Evolutionary conservation across 2,888 invertebrate genomes (phyloP), one percentile per base, ranked within the genome.

Genomic region (Coleophora flavipennella): DNA sequence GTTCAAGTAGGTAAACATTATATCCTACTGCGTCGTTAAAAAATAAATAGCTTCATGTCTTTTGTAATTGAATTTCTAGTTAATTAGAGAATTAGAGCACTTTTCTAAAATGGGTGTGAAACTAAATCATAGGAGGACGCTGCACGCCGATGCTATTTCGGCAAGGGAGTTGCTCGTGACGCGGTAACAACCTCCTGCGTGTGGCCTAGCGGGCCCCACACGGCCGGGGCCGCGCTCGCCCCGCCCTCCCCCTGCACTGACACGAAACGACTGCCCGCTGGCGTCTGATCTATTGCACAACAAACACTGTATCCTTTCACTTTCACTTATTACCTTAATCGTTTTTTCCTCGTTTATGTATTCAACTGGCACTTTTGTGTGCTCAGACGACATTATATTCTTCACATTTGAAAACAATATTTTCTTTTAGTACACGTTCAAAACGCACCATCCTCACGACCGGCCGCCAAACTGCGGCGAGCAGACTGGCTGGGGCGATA

Each of bases 151-250:
- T 68, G 62, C 67, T 72, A 71, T 80, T 81, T 79, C 64, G 78
- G 75, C 75, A 73, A 83, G 85, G 85, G 85, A 80, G 84, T 84
- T 73, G 68, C 84, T 80, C 62, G 70, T 66, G 68, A 77, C 76
- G 77, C 78, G 83, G 87, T 87, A 87, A 86, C 87, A 87, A 87
- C 86, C 85, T 81, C 84, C 80, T 73, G 80, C 80, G 84, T 78
- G 80, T 78, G 83, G 81, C 81, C 79, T 80, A 80, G 62, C 77
- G 80, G 80, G 87, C 86, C 87, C 87, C 87, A 86, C 85, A 78
- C 83, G 76, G 77, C 75, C 69, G 79, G 80, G 77, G 74, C 81
- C 71, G 77, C 73, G 61, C 69, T 78, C 70, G 84, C 84, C 81
- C 85, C 83, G 84, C 85, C 85, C 84, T 83, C 80, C 84, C 85